A percentile compares a stretch with the other conserved stretches of the same genome.
Evolutionary conservation across 2,797 vertebrate genomes (phyloP).

Genomic region (Sandelia bainsii): DNA sequence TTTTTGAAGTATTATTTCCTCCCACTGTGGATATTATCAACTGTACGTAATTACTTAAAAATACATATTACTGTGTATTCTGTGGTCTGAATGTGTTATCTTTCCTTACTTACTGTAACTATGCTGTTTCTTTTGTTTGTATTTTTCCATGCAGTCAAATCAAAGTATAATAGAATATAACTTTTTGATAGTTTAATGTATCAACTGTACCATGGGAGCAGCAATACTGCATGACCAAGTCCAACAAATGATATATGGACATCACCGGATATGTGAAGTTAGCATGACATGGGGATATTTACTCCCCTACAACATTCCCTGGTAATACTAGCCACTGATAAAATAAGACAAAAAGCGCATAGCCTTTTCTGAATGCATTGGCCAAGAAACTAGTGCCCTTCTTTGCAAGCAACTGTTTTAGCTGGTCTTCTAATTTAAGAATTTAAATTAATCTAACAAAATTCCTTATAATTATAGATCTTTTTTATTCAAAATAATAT

Average conservation of each 20-base stretch:
- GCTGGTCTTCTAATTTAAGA: slow-evolving; percentile 93
- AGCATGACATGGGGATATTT: slow-evolving; percentile 69
- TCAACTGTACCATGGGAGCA: slow-evolving; percentile 76
- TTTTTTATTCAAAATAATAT: slow-evolving; percentile 99
- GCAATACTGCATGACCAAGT: slow-evolving; percentile 70
- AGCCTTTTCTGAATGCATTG: slow-evolving; percentile 89
- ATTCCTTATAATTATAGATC: slow-evolving; percentile 99
- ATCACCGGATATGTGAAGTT: slow-evolving; percentile 84
- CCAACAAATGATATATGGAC: slow-evolving; percentile 77
- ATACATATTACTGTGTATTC: slow-evolving; percentile 68
- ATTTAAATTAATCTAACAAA: slow-evolving; percentile 99
- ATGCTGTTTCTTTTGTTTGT: slow-evolving; percentile 74
- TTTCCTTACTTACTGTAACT: slow-evolving; percentile 73
- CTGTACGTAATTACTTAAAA: slow-evolving; percentile 50
- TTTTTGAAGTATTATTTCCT: slow-evolving; percentile 75
- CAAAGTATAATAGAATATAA: slow-evolving; percentile 87
- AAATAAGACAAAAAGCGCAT: slow-evolving; percentile 95
- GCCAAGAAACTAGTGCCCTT: slow-evolving; percentile 93
- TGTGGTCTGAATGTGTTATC: slow-evolving; percentile 87
- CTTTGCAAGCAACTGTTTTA: slow-evolving; percentile 97
- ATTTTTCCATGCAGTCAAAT: slow-evolving; percentile 93
- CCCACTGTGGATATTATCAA: slow-evolving; percentile 76
- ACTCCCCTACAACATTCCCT: slow-evolving; percentile 90
- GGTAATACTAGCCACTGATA: slow-evolving; percentile 94
- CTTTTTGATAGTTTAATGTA: slow-evolving; percentile 55